phyloP scores from a whole-genome alignment of 2,888 invertebrate genomes.

The Sympetrum striolatum region DNA sequence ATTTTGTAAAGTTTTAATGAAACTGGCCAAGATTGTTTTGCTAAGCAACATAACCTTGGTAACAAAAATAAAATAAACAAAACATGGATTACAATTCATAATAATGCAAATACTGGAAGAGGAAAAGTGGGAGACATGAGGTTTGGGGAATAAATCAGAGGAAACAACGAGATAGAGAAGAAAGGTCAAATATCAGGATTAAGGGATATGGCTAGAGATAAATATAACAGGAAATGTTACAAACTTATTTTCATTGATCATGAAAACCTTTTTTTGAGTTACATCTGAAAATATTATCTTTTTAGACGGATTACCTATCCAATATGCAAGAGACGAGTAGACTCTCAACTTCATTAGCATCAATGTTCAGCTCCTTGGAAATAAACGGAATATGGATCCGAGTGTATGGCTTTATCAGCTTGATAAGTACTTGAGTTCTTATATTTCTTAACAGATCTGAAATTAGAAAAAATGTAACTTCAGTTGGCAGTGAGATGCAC shows the following conservation, averaged over 20 bases:
- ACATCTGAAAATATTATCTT: too few species aligned
- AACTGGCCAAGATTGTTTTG: too few species aligned
- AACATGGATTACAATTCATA: not conserved
- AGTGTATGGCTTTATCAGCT: constrained; percentile 97
- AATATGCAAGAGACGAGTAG: constrained; percentile 96
- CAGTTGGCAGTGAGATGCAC: not conserved
- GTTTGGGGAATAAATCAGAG: too few species aligned
- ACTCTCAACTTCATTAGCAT: constrained; percentile 94
- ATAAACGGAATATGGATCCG: constrained; percentile 98
- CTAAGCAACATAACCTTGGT: too few species aligned
- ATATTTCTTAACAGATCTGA: constrained; percentile 91
- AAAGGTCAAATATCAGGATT: not conserved
- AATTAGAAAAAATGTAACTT: constrained; percentile 48
- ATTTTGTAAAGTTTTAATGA: not conserved
- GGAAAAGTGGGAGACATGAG: too few species aligned
- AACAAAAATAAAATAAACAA: too few species aligned
- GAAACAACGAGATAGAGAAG: not conserved
- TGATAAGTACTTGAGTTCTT: constrained; percentile 95
- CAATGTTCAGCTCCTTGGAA: constrained; percentile 92
- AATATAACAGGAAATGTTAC: too few species aligned
- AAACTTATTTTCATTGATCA: too few species aligned
- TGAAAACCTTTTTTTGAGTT: too few species aligned
- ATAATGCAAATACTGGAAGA: not conserved
- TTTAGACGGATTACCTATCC: constrained; percentile 77
- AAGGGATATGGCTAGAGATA: too few species aligned